These are phyloP conservation scores for Clupea harengus DNA, from an alignment of 2,113 vertebrate species.

Conservation along the genomic window DNA sequence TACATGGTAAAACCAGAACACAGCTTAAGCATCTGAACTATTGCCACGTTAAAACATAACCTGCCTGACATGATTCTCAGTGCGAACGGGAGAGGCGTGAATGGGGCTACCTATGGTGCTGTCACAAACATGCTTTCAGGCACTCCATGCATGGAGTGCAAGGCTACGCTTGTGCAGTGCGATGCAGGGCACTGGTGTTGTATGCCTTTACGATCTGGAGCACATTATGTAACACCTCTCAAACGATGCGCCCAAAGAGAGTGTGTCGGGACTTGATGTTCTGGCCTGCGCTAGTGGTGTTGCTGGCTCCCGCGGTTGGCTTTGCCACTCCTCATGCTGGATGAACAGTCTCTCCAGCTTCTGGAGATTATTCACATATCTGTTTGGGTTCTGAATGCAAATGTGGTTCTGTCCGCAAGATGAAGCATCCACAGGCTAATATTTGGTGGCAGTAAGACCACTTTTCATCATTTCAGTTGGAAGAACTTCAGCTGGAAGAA, in stretches of 20 bases:
- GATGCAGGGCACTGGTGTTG: not conserved
- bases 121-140: not conserved
- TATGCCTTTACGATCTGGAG: constrained; percentile 7
- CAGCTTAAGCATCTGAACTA: no score
- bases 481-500: not conserved
- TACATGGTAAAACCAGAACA: not conserved
- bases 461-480: no score
- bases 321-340: not conserved
- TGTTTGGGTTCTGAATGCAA: not conserved
- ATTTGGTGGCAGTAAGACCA: no score
- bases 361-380: not conserved
- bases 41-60: not conserved
- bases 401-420: not conserved
- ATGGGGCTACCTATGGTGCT: not conserved
- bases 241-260: not conserved
- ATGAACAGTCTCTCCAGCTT: not conserved
- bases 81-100: not conserved
- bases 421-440: not conserved
- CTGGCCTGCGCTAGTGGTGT: not conserved
- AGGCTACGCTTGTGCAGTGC: not conserved
- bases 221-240: not conserved
- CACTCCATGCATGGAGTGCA: not conserved
- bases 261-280: not conserved
- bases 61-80: not conserved
- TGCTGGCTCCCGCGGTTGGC: not conserved